phyloP scores from a whole-genome alignment of 2,113 vertebrate genomes.

The Acrocephalus kingi region DNA sequence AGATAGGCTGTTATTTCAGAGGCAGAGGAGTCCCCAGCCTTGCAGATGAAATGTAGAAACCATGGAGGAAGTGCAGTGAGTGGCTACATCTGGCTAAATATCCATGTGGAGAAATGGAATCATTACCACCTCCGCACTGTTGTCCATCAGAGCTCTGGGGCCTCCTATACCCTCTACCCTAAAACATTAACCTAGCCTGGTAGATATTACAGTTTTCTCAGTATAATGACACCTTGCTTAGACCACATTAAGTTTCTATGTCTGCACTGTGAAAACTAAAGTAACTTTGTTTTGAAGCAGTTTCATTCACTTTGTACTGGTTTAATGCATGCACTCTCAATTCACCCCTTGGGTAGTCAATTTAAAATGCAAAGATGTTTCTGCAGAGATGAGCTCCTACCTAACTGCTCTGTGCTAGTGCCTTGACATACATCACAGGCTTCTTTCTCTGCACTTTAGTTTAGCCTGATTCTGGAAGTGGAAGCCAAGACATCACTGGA shows the following conservation, averaged over 20 bases:
- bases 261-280: neutral
- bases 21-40: neutral
- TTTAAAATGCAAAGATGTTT: neutral
- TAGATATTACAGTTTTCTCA: neutral
- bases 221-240: neutral
- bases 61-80: neutral
- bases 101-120: neutral
- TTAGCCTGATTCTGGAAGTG: neutral
- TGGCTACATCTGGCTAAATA: neutral
- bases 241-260: neutral
- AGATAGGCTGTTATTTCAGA: neutral
- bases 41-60: neutral
- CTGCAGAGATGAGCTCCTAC: neutral
- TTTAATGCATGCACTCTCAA: neutral
- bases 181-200: neutral
- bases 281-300: neutral
- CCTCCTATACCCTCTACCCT: neutral
- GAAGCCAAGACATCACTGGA: neutral
- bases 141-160: neutral
- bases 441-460: neutral
- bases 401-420: neutral
- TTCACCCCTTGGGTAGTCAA: neutral
- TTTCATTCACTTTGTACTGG: neutral
- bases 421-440: neutral
- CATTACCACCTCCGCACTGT: neutral